Evolutionary conservation across 2,797 vertebrate species (phyloP), one percentile per base, ranked within the genome.

Genomic region (Botia kubotai): DNA sequence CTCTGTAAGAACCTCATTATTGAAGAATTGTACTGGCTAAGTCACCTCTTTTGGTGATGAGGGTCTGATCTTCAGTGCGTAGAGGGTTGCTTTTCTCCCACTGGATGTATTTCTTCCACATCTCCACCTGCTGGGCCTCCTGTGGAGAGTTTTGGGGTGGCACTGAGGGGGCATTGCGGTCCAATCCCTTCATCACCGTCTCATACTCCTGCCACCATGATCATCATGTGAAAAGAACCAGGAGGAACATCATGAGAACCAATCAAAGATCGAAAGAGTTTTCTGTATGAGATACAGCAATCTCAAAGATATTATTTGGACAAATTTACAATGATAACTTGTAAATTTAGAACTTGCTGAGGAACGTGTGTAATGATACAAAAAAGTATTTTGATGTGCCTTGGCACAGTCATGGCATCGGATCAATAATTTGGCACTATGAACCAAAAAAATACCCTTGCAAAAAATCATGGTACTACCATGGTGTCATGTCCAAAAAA

Each of bases 91-190:
- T 98, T 87, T 99, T 99, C 84, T 99, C 98, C 98, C 98, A 99
- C 89, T 98, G 97, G 89, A 99, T 99, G 84, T 99, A 99, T 52
- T 98, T 99, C 89, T 99, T 99, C 98, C 98, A 99, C 98, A 99
- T 99, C 82, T 99, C 98, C 39, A 99, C 98, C 85, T 99, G 98
- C 92, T 97, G 97, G 1, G 98, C 97, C 89, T 99, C 98, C 75
- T 99, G 98, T 0, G 98, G 98, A 48, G 97, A 98, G 86, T 99
- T 99, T 77, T 99, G 98, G 0, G 98, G 98, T 7, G 98, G 98
- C 6, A 99, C 97, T 0, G 98, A 99, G 4, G 98, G 98, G 5
- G 98, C 98, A 0, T 99, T 99, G 85, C 98, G 95, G 85, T 99
- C 98, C 85, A 99, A 89, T 23, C 98, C 98, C 89, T 99, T 99